A percentile compares a stretch with the other conserved stretches of the same genome.
These are phyloP conservation scores for Cephus pygmeus DNA, from an alignment of 2,888 invertebrate genomes.

Conservation along the genomic window DNA sequence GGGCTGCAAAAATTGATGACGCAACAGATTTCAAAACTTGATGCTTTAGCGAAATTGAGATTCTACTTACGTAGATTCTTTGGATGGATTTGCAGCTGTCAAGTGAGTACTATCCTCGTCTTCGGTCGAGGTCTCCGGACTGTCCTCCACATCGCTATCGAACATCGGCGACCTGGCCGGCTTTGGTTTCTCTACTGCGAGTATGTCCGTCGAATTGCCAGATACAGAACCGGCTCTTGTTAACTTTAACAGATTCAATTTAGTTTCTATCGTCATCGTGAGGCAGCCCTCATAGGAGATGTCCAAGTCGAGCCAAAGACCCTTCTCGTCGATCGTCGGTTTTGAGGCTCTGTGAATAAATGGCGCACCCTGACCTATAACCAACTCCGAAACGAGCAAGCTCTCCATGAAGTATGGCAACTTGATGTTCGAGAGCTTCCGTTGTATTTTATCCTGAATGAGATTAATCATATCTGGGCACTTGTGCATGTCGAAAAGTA, in stretches of 20 bases:
- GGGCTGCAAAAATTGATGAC: conserved; percentile 43
- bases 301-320: conserved; percentile 90
- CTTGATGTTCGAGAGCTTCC: conserved; percentile 87
- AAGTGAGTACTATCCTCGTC: conserved; percentile 69
- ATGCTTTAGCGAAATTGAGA: neutral
- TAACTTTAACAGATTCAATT: conserved; percentile 84
- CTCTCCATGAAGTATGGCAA: conserved; percentile 91
- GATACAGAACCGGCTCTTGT: conserved; percentile 56
- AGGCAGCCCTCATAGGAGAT: conserved; percentile 83
- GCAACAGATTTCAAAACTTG: no score
- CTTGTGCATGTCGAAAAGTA: conserved; percentile 85
- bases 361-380: conserved; percentile 77
- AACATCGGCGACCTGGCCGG: conserved; percentile 71
- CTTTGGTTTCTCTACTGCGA: conserved; percentile 43
- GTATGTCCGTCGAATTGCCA: conserved; percentile 36
- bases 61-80: conserved; percentile 50
- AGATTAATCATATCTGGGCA: conserved; percentile 76
- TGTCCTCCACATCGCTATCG: conserved; percentile 82
- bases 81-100: conserved; percentile 47
- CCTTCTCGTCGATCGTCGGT: conserved; percentile 82
- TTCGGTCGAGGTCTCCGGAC: conserved; percentile 83
- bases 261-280: conserved; percentile 86
- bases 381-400: conserved; percentile 79
- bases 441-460: conserved; percentile 83
- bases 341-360: conserved; percentile 72